Percentiles rank a stretch among this genome's conserved stretches.
These are phyloP conservation scores for Clarias pachynema DNA, from an alignment of 2,797 vertebrate genomes.

Conservation along the genomic window DNA sequence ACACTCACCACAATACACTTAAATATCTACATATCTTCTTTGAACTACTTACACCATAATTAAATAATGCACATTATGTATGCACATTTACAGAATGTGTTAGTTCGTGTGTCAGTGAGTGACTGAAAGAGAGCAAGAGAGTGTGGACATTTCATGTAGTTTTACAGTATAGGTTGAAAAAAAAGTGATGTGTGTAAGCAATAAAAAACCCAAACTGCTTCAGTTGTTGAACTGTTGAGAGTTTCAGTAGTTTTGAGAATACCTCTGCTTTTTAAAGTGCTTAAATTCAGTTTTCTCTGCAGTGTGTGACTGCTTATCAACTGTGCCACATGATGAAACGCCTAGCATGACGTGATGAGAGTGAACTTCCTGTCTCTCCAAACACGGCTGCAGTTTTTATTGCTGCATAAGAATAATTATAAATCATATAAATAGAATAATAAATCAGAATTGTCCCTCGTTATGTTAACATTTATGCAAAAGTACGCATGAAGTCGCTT, in stretches of 20 bases:
- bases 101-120: no score
- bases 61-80: no score
- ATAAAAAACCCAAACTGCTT: not conserved
- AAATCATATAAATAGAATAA: no score
- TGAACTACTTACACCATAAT: no score
- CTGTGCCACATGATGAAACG: not conserved
- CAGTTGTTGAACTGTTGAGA: not conserved
- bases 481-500: not conserved
- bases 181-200: not conserved
- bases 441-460: not conserved
- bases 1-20: no score
- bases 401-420: not conserved
- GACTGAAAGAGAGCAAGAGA: not conserved
- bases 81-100: no score
- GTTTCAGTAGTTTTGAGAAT: not conserved
- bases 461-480: conserved; percentile 1
- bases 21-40: no score
- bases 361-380: not conserved
- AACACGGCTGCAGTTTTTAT: not conserved
- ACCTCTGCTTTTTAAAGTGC: not conserved
- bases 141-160: not conserved
- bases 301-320: not conserved
- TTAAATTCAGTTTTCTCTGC: not conserved
- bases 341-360: not conserved
- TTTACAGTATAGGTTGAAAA: no score